Evolutionary conservation across 2,113 vertebrate genomes (phyloP).

Genomic region (western clawed frog (Xenopus tropicalis)): DNA sequence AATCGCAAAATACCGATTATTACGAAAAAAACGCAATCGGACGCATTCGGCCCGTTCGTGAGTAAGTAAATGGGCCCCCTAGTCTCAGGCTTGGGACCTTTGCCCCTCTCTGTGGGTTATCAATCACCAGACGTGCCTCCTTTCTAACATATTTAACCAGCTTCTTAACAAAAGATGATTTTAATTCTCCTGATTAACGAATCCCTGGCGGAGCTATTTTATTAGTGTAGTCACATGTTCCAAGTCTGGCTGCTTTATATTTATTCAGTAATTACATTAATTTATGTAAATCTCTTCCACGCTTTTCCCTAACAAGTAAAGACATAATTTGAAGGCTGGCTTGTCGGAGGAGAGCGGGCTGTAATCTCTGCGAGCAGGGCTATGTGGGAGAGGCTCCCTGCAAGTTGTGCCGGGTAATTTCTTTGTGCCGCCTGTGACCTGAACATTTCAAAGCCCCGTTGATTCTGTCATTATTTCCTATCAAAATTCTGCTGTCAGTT

Average conservation of each 20-base stretch:
- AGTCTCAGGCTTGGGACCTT: not conserved
- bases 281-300: constrained; percentile 33
- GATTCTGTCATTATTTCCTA: too few relatives aligned
- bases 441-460: too few relatives aligned
- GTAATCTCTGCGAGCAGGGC: constrained; percentile 1
- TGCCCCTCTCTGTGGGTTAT: constrained; percentile 11
- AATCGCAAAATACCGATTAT: too few relatives aligned
- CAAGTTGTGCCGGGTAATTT: too few relatives aligned
- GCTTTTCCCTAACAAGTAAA: not conserved
- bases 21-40: too few relatives aligned
- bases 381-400: not conserved
- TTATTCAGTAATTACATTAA: constrained; percentile 41
- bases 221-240: constrained; percentile 20
- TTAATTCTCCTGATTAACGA: constrained; percentile 37
- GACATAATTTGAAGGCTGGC: constrained; percentile 2
- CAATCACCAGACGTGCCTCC: constrained; percentile 17
- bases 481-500: too few relatives aligned
- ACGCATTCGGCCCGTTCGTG: too few relatives aligned
- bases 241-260: constrained; percentile 22
- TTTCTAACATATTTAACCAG: constrained; percentile 3
- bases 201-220: constrained; percentile 30
- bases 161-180: constrained; percentile 30
- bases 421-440: not conserved
- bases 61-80: too few relatives aligned
- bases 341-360: not conserved